Evolutionary conservation across 1,140 invertebrate species (phyloP).

Genomic region (Pachyrhynchus sulphureomaculatus): DNA sequence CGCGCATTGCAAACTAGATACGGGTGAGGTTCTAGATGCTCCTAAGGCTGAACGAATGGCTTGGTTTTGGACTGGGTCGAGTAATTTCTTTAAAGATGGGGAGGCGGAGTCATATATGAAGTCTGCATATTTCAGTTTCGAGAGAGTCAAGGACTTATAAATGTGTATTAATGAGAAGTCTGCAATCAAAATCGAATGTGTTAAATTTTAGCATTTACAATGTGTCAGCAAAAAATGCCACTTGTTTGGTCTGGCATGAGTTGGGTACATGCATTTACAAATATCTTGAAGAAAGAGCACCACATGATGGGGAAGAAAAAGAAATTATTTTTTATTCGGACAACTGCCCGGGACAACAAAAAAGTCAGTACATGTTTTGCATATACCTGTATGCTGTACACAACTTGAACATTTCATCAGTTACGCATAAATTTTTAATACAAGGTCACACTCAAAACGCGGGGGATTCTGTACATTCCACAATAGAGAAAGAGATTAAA

Average conservation of each 20-base stretch:
- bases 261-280: not conserved
- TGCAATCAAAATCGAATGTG: conserved; percentile 44
- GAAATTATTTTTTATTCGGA: conserved; percentile 39
- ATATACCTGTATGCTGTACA: conserved; percentile 45
- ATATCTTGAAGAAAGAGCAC: conserved; percentile 1
- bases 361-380: conserved; percentile 49
- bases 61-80: too few relatives aligned
- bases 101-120: too few relatives aligned
- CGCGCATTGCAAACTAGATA: too few relatives aligned
- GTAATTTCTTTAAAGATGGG: too few relatives aligned
- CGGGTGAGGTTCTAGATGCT: too few relatives aligned
- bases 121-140: too few relatives aligned
- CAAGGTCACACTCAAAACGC: conserved; percentile 51
- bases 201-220: conserved; percentile 41
- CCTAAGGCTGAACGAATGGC: too few relatives aligned
- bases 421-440: conserved; percentile 49
- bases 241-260: not conserved
- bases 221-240: not conserved
- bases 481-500: conserved; percentile 43
- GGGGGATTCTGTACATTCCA: conserved; percentile 47
- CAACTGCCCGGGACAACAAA: conserved; percentile 52
- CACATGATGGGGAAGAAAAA: not conserved
- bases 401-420: conserved; percentile 33
- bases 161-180: too few relatives aligned
- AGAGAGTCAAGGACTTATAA: too few relatives aligned